A percentile compares a stretch with the other conserved stretches of the same genome.
phyloP scores from a whole-genome alignment of 2,113 vertebrate species.

The Elephas maximus region DNA sequence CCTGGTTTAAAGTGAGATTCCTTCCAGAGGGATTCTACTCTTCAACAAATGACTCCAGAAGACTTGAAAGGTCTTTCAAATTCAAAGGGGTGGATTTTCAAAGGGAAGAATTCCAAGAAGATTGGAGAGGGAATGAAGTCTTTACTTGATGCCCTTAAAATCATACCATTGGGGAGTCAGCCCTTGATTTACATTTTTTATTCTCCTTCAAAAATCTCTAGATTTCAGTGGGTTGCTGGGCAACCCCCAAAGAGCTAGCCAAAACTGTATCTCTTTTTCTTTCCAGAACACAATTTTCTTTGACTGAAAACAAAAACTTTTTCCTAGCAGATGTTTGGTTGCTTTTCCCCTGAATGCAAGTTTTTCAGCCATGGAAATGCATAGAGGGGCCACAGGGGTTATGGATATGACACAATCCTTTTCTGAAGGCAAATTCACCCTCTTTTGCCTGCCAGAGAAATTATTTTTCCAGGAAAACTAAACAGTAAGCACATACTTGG shows the following conservation, averaged over 20 bases:
- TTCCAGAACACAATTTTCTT: conserved; percentile 9
- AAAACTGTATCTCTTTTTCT: not conserved
- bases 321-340: conserved; percentile 52
- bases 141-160: not conserved
- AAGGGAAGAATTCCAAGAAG: conserved; percentile 33
- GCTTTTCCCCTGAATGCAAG: conserved; percentile 55
- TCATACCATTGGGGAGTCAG: not conserved
- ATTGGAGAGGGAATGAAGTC: not conserved
- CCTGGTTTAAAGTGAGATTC: conserved; percentile 10
- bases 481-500: conserved; percentile 83
- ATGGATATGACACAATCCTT: conserved; percentile 74
- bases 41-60: conserved; percentile 27
- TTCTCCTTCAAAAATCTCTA: conserved; percentile 3
- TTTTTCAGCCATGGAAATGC: conserved; percentile 67
- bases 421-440: conserved; percentile 78
- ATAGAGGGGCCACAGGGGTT: conserved; percentile 52
- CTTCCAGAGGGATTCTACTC: not conserved
- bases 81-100: conserved; percentile 36
- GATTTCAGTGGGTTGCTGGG: not conserved
- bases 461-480: conserved; percentile 85
- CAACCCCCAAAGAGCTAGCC: not conserved
- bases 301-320: conserved; percentile 31
- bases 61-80: not conserved
- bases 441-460: conserved; percentile 81
- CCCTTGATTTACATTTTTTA: conserved; percentile 28